phyloP scores from a whole-genome alignment of 2,113 vertebrate species.

The Pipra filicauda region DNA sequence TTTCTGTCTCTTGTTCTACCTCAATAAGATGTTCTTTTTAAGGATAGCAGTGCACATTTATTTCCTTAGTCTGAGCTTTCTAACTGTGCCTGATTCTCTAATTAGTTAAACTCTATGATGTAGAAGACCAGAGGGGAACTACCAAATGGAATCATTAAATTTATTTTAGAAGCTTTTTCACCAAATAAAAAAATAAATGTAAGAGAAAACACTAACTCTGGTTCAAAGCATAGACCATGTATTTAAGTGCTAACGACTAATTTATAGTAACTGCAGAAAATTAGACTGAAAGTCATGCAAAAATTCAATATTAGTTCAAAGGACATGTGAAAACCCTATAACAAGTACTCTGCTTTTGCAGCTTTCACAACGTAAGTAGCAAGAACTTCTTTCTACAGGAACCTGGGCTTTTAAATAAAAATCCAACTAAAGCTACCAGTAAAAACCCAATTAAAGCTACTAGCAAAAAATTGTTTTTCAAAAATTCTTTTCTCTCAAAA shows the following conservation, averaged over 20 bases:
- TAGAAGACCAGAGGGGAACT: not conserved
- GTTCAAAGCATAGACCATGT: not conserved
- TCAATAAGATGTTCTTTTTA: not conserved
- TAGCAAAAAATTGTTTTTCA: not conserved
- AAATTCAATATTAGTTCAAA: not conserved
- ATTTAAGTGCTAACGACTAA: not conserved
- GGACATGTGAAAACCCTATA: not conserved
- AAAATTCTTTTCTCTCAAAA: not conserved
- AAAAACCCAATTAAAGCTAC: not conserved
- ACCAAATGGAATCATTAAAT: not conserved
- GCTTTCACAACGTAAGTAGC: not conserved
- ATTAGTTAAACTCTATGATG: not conserved
- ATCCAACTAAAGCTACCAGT: not conserved
- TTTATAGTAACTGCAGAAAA: not conserved
- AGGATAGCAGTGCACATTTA: not conserved
- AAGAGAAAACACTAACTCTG: not conserved
- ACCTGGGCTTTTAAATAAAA: not conserved
- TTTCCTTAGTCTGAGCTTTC: not conserved
- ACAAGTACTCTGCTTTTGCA: not conserved
- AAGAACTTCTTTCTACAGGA: not conserved
- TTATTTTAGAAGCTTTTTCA: not conserved
- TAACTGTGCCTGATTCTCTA: not conserved
- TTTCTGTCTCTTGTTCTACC: not conserved
- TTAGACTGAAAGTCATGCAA: not conserved
- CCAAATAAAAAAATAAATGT: not conserved